phyloP scores from a whole-genome alignment of 2,113 vertebrate species.

The Salvelinus sp. region DNA sequence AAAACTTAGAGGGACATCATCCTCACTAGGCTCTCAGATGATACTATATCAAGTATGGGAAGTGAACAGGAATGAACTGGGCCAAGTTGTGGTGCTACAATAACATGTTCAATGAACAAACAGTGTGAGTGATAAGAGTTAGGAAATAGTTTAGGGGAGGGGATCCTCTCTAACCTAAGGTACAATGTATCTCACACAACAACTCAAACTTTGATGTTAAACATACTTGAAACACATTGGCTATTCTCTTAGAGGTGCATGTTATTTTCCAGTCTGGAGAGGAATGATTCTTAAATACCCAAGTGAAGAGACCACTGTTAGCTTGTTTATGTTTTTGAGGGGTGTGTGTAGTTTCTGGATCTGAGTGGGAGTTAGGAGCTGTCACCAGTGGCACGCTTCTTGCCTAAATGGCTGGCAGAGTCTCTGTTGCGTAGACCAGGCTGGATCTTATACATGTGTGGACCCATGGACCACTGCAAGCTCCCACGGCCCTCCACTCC shows the following conservation, averaged over 20 bases:
- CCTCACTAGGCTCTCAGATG: slow-evolving; percentile 13
- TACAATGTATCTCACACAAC: slow-evolving; percentile 65
- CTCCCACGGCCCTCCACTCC: slow-evolving; percentile 80
- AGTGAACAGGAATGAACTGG: slow-evolving; percentile 34
- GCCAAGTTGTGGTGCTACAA: slow-evolving; percentile 42
- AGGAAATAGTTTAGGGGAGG: slow-evolving; percentile 50
- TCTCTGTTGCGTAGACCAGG: slow-evolving; percentile 78
- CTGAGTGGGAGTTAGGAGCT: slow-evolving; percentile 75
- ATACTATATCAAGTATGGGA: slow-evolving; percentile 33
- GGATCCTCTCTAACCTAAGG: slow-evolving; percentile 60
- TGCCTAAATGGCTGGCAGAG: slow-evolving; percentile 74
- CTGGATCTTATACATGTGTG: slow-evolving; percentile 78
- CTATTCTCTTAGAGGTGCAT: slow-evolving; percentile 60
- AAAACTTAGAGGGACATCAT: not conserved
- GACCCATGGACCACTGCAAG: slow-evolving; percentile 76
- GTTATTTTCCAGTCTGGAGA: slow-evolving; percentile 61
- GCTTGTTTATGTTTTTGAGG: slow-evolving; percentile 54
- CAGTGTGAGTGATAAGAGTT: slow-evolving; percentile 48
- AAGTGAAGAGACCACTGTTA: slow-evolving; percentile 55
- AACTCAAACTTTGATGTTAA: slow-evolving; percentile 63
- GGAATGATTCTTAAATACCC: slow-evolving; percentile 54
- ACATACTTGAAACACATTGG: slow-evolving; percentile 45
- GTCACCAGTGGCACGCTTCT: slow-evolving; percentile 82
- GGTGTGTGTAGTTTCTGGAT: slow-evolving; percentile 40
- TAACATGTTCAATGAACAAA: slow-evolving; percentile 51